Conservation (phyloP, 1,140 invertebrate species). For the Trachymyrmex cornetzi region DNA sequence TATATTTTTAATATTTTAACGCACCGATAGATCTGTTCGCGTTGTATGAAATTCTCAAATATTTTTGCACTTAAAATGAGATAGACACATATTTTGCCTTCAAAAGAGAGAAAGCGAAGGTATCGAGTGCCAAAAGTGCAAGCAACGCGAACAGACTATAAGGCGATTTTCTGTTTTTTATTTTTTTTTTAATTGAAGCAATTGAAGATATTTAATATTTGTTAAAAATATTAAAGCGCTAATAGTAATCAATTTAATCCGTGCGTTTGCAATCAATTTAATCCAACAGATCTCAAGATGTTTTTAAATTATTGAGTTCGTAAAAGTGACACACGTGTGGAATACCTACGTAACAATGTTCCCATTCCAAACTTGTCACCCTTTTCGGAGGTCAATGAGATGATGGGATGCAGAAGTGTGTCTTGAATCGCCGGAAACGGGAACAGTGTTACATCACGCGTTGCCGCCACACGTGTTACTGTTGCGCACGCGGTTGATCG, state of each 20-base stretch:
- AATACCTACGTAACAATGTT: neutral
- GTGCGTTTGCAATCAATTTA: neutral
- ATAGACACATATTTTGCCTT: too few relatives aligned
- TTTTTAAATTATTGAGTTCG: neutral
- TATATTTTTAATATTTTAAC: too few relatives aligned
- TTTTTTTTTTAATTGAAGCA: neutral
- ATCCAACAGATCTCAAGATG: neutral
- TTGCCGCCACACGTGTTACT: constrained; percentile 14
- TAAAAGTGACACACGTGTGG: neutral
- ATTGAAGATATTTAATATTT: neutral
- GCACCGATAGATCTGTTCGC: too few relatives aligned
- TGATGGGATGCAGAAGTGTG: neutral
- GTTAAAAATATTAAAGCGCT: neutral
- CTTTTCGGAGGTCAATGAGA: constrained; percentile 6
- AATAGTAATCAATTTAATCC: too few relatives aligned
- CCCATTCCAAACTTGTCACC: neutral
- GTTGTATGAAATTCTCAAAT: too few relatives aligned
- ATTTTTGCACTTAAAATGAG: too few relatives aligned
- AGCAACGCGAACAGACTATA: too few relatives aligned
- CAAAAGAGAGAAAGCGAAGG: too few relatives aligned
- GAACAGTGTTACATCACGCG: constrained; percentile 17
- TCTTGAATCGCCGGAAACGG: constrained; percentile 19
- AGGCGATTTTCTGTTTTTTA: neutral
- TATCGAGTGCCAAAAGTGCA: too few relatives aligned
- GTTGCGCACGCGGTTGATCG: neutral